A percentile compares a stretch with the other conserved stretches of the same genome.
phyloP scores from a whole-genome alignment of 2,797 vertebrate genomes.

The Novumbra hubbsi region DNA sequence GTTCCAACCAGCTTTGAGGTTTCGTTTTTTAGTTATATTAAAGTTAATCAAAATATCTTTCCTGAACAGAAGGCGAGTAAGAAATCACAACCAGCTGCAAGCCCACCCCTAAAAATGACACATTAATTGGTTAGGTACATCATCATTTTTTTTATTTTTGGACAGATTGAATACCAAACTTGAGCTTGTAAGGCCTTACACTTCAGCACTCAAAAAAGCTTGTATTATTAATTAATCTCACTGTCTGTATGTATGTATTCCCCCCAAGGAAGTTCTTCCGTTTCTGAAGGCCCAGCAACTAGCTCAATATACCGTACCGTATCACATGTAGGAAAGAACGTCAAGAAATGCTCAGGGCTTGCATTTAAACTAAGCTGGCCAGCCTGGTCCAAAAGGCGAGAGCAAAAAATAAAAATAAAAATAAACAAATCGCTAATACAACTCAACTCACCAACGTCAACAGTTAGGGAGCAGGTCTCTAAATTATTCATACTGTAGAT shows the following conservation, averaged over 20 bases:
- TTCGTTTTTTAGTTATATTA: slow-evolving; percentile 31
- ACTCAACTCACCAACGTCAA: slow-evolving; percentile 42
- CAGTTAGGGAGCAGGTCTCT: slow-evolving; percentile 47
- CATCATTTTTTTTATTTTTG: neutral
- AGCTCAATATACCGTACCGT: slow-evolving; percentile 20
- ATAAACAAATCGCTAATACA: slow-evolving; percentile 48
- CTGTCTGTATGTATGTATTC: slow-evolving; percentile 28
- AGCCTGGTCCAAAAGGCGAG: slow-evolving; percentile 26
- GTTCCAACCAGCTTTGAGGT: slow-evolving; percentile 30
- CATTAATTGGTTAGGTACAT: neutral
- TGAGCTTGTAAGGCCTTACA: slow-evolving; percentile 36
- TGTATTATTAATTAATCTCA: slow-evolving; percentile 63
- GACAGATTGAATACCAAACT: slow-evolving; percentile 35
- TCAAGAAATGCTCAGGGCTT: neutral
- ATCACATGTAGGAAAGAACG: slow-evolving; percentile 37
- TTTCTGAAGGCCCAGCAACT: slow-evolving; percentile 45
- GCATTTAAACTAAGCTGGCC: neutral
- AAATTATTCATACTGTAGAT: slow-evolving; percentile 66
- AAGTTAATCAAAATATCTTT: slow-evolving; percentile 29
- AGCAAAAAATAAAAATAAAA: slow-evolving; percentile 5
- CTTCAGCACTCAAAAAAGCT: slow-evolving; percentile 49
- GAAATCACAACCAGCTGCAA: slow-evolving; percentile 6
- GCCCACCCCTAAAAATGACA: neutral
- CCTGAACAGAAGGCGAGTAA: slow-evolving; percentile 23
- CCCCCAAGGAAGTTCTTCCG: slow-evolving; percentile 47